Base-by-base conservation (phyloP, 64 coral and sea anemone species). In the Montipora capricornis region DNA sequence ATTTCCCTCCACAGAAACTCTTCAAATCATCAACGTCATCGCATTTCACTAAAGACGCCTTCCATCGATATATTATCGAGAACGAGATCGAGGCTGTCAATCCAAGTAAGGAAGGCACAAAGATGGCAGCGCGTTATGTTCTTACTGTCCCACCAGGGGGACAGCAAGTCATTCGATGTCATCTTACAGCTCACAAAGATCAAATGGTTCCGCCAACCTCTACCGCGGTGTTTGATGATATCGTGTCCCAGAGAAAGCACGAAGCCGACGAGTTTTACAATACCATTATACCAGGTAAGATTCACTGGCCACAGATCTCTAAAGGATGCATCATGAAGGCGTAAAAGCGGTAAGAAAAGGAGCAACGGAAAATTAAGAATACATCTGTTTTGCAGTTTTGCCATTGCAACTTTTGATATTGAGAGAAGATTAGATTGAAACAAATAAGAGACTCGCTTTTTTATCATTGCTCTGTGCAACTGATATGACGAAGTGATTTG, bases 31-130 rank as follows among this genome's bases (percentile, higher is more conserved):
- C 87, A 1, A 88, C 84, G 11, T 78, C 68, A 55, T 84, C 91
- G 8, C 19, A 74, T 1, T 89, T 79, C 76, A 87, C 83, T 17
- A 96, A 93, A 79, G 91, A 93, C 37, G 87, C 91, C 61, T 97
- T 97, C 50, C 96, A 97, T 92, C 92, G 92, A 17, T 94, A 89
- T n/a, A 58, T 97, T n/a, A 94, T 97, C 8, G 55, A 83, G 17
- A 83, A 84, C 17, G 92, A 97, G 29, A 52, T 0, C 6, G 13
- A 86, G 58, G 87, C 95, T 11, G 62, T 94, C 16, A 97, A 82
- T 88, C 64, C 87, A 29, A 44, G 52, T 4, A 79, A 77, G 47
- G 73, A 75, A 67, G 95, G 95, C 12, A 94, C 81, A 47, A 97
- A 97, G 53, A 69, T 91, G 73, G 95, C 95, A 19, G 92, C 92